Evolutionary conservation across 2,888 invertebrate species (phyloP).

Genomic region (Chrysotoxum bicinctum): DNA sequence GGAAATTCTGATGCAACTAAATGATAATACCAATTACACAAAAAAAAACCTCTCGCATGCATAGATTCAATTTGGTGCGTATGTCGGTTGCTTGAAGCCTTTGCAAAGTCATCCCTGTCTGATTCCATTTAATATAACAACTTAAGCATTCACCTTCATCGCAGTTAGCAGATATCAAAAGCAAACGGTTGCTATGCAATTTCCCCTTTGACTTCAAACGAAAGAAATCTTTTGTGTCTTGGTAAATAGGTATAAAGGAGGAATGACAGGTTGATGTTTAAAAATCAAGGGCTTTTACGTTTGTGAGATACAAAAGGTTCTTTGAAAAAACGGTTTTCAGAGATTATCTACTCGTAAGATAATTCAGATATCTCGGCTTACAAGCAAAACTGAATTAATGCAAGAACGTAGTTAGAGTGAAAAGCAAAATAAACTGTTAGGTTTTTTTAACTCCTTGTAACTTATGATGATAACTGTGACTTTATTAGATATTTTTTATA

Average conservation of each 20-base stretch:
- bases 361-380: background rate
- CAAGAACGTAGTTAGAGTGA: no score
- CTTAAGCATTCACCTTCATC: background rate
- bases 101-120: background rate
- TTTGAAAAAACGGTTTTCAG: no score
- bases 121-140: background rate
- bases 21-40: background rate
- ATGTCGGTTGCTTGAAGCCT: background rate
- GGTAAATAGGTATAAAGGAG: background rate
- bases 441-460: no score
- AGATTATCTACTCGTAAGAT: background rate
- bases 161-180: background rate
- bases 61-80: background rate
- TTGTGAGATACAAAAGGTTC: background rate
- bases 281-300: background rate
- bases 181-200: background rate
- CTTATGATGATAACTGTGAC: no score
- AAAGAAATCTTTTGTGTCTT: background rate
- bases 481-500: no score
- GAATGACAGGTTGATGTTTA: background rate
- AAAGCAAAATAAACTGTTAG: no score
- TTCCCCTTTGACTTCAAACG: background rate
- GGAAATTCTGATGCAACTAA: background rate
- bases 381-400: no score
- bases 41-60: background rate